Base-by-base conservation (phyloP, 2,888 invertebrate species). In the Cheilosia urbana region DNA sequence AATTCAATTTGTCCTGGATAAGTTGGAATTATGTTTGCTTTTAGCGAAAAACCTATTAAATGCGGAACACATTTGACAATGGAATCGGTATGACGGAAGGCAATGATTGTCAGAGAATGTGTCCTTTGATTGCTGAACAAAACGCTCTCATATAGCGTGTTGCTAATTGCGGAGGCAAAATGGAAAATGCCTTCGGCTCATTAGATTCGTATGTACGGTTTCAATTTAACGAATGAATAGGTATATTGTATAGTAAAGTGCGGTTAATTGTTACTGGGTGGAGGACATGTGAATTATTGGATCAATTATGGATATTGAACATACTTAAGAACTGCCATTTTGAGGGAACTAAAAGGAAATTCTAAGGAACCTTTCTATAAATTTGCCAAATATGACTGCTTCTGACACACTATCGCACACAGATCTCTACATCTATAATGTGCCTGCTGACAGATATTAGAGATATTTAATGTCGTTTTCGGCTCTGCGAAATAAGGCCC, bases 21-120 rank as follows among this genome's bases (percentile, higher is more conserved):
- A 69, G 55, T 57, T 57, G 45, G 45, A 69, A 47, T 69, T 57
- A 69, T 69, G 57, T 69, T 69, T 69, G 57, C 69, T 34, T 45
- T 55, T n/a, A n/a, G n/a, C 27, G 42, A 42, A 40, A 11, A 37
- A 53, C 21, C 47, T 47, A 19, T 66, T 53, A 66, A 27, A 27
- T 11, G 53, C 6, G n/a, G 30, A 40, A 13, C 7, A 66, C 15
- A 30, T 24, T 45, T 45, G 40, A 53, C 53, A 40, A 17, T 7
- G 24, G 19, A 2, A 4, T 34, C n/a, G n/a, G 5, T 37, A 1
- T 1, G 49, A 5, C 30, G 47, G 45, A 63, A 73, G 45, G 45
- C 53, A 53, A 63, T 63, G 30, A 53, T 45, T 55, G 45, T 63
- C 47, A 62, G 30, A 53, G 40, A 42, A 51, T 53, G 42, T 72